Conservation (phyloP, 2,797 vertebrate species). For the Heliangelus exortis region DNA sequence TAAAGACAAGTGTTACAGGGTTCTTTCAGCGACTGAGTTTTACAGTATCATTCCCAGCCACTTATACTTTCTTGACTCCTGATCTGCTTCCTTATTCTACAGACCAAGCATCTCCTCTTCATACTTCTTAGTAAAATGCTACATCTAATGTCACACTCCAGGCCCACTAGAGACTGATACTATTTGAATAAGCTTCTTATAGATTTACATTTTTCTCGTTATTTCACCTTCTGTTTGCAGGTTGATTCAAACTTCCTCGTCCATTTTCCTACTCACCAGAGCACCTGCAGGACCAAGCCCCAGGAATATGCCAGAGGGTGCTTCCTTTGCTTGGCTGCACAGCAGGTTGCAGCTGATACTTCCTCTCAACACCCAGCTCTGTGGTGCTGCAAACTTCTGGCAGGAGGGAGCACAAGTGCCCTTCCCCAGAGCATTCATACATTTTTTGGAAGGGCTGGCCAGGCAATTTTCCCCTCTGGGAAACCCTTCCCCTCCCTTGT, state of each 20-base stretch:
- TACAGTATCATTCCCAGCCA: neutral
- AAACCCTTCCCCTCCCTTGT: conserved; percentile 31
- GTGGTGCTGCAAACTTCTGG: neutral
- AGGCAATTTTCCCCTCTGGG: conserved; percentile 29
- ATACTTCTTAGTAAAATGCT: neutral
- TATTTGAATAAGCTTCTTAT: neutral
- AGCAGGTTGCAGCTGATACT: neutral
- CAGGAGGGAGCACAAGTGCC: neutral
- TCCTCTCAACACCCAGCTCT: neutral
- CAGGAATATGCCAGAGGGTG: neutral
- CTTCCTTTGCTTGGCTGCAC: neutral
- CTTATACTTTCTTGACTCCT: neutral
- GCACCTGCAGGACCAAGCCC: neutral
- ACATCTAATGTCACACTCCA: fast-evolving
- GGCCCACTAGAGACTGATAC: neutral
- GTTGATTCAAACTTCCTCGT: neutral
- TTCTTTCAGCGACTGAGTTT: too few relatives aligned
- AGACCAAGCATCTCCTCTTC: neutral
- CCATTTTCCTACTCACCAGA: neutral
- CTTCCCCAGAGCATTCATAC: neutral
- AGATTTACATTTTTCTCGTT: neutral
- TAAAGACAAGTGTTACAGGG: too few relatives aligned
- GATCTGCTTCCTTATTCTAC: neutral
- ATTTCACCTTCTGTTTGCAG: neutral
- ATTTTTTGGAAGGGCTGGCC: conserved; percentile 7